phyloP scores from a whole-genome alignment of 1,140 invertebrate genomes.

The Tigriopus japonicus region DNA sequence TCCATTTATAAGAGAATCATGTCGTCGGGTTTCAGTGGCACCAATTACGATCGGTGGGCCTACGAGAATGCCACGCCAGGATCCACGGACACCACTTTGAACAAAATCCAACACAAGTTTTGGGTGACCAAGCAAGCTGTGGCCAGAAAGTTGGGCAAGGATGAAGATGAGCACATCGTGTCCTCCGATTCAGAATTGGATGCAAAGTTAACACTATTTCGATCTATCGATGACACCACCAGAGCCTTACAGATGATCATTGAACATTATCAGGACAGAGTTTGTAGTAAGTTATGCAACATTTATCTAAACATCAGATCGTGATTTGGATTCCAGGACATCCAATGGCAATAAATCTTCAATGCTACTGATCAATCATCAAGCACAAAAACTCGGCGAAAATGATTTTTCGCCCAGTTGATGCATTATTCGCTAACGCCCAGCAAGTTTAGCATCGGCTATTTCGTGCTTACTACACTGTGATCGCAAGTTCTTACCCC shows the following conservation, averaged over 20 bases:
- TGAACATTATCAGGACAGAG: slow-evolving; percentile 78
- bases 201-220: slow-evolving; percentile 88
- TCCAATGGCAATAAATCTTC: too few relatives aligned
- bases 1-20: too few relatives aligned
- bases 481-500: too few relatives aligned
- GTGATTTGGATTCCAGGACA: too few relatives aligned
- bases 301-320: background rate
- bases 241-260: slow-evolving; percentile 68
- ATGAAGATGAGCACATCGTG: slow-evolving; percentile 62
- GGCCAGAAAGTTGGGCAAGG: slow-evolving; percentile 79
- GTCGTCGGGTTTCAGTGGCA: slow-evolving; percentile 15
- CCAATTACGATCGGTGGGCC: slow-evolving; percentile 25
- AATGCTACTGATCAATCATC: too few relatives aligned
- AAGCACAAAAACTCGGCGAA: too few relatives aligned
- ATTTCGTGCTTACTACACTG: too few relatives aligned
- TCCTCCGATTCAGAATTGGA: slow-evolving; percentile 88
- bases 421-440: too few relatives aligned
- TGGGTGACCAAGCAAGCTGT: slow-evolving; percentile 96
- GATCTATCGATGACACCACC: slow-evolving; percentile 82
- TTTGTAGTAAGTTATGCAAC: slow-evolving; percentile 46
- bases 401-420: too few relatives aligned
- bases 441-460: too few relatives aligned
- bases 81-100: slow-evolving; percentile 34
- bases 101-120: slow-evolving; percentile 84
- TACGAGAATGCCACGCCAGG: slow-evolving; percentile 22